These are phyloP conservation scores for Platyscapa corneri DNA, from an alignment of 1,140 invertebrate genomes.

Conservation along the genomic window DNA sequence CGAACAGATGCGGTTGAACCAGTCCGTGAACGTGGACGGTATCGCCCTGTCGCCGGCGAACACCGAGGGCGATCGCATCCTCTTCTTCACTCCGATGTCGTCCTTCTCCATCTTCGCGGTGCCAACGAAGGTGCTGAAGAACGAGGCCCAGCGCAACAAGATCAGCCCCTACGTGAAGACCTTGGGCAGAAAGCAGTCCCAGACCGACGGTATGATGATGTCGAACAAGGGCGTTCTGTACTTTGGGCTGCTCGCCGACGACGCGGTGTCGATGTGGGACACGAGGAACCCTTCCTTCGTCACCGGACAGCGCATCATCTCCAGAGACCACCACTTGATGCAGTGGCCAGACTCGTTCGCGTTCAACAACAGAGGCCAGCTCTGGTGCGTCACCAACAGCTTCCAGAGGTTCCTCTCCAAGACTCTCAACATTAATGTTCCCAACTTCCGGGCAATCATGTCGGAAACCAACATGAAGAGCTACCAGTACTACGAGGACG, in stretches of 20 bases:
- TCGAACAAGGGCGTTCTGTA: constrained; percentile 80
- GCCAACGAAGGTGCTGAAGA: constrained; percentile 75
- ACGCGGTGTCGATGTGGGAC: constrained; percentile 81
- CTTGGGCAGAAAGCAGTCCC: constrained; percentile 78
- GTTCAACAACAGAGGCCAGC: constrained; percentile 78
- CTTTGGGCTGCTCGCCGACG: constrained; percentile 79
- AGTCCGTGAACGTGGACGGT: constrained; percentile 78
- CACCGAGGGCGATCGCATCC: constrained; percentile 68
- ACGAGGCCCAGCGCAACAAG: constrained; percentile 64
- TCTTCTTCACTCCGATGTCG: constrained; percentile 80
- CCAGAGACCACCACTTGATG: constrained; percentile 78
- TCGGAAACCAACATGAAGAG: constrained; percentile 76
- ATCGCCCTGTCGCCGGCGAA: constrained; percentile 79
- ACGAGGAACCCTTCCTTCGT: constrained; percentile 67
- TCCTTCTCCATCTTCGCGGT: constrained; percentile 79
- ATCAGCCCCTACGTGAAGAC: constrained; percentile 72
- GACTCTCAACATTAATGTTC: constrained; percentile 72
- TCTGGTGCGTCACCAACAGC: constrained; percentile 81
- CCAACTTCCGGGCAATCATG: constrained; percentile 78
- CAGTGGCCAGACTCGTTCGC: constrained; percentile 84
- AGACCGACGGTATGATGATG: constrained; percentile 83
- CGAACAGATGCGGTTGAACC: constrained; percentile 74
- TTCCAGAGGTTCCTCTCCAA: constrained; percentile 78
- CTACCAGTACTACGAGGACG: constrained; percentile 77
- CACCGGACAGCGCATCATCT: constrained; percentile 77